Conservation (phyloP, 2,113 vertebrate species). For the Hydrochoerus hydrochaeris region DNA sequence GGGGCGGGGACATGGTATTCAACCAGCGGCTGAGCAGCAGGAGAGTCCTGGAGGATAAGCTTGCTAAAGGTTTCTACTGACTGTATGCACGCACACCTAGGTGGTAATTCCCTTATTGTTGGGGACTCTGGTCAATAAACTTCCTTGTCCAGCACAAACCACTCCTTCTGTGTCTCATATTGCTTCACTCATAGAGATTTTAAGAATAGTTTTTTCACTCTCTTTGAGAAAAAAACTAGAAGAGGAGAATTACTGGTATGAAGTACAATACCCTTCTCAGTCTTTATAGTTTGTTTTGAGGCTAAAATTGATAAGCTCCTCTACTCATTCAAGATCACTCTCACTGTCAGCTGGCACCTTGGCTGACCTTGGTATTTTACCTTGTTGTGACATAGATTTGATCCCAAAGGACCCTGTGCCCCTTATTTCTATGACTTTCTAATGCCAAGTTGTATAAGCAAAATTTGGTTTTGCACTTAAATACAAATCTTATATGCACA, state of each 20-base stretch:
- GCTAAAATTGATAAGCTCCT: neutral
- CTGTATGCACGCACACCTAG: neutral
- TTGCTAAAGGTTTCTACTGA: too few relatives aligned
- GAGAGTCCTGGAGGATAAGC: neutral
- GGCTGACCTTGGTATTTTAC: neutral
- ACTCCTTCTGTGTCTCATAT: neutral
- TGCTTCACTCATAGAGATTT: neutral
- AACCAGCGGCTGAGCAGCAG: neutral
- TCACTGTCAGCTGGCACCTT: neutral
- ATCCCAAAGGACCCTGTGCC: neutral
- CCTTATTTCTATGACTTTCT: neutral
- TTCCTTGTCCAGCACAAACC: neutral
- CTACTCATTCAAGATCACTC: neutral
- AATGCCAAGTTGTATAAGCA: neutral
- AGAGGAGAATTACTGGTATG: neutral
- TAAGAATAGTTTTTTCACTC: neutral
- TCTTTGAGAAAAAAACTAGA: neutral
- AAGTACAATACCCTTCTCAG: fast-evolving
- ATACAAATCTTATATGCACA: neutral
- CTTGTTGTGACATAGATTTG: neutral
- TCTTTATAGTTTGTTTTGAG: neutral
- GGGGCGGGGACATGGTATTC: fast-evolving
- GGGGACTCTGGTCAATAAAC: neutral
- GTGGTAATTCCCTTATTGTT: neutral
- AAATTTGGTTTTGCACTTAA: neutral